Percentiles rank a stretch among this genome's conserved stretches.
Evolutionary conservation across 2,888 invertebrate genomes (phyloP).

Genomic region (Leucania comma): DNA sequence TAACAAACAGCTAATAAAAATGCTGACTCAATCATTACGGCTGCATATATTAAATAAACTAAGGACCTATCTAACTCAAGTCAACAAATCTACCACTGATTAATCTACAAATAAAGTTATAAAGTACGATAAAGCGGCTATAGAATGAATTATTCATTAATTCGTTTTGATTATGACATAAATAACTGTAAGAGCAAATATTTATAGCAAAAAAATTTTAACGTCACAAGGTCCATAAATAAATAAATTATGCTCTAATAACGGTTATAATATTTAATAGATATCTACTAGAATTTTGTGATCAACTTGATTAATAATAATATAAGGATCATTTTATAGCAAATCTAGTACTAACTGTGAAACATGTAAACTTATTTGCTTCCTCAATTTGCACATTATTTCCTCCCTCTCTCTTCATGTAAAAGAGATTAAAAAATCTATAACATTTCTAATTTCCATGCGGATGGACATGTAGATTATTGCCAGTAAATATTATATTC

Average conservation of each 20-base stretch:
- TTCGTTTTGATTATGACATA: constrained; percentile 37
- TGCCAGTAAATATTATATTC: constrained; percentile 44
- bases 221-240: constrained; percentile 1
- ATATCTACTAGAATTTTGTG: neutral
- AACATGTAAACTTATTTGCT: constrained; percentile 10
- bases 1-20: constrained; percentile 10
- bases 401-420: constrained; percentile 33
- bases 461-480: constrained; percentile 44
- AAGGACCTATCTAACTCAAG: neutral
- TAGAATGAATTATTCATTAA: neutral
- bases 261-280: constrained; percentile 6
- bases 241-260: constrained; percentile 12
- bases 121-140: neutral
- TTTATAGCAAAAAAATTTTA: constrained; percentile 12
- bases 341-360: neutral
- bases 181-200: constrained; percentile 9
- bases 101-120: constrained; percentile 2
- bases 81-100: neutral
- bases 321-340: constrained; percentile 5
- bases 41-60: neutral
- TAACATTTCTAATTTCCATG: constrained; percentile 56
- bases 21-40: constrained; percentile 1
- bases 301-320: neutral
- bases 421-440: constrained; percentile 49
- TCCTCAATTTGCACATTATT: constrained; percentile 54